A percentile compares a stretch with the other conserved stretches of the same genome.
Conservation (phyloP, 2,888 invertebrate genomes). For the Xestia rhomboidea region DNA sequence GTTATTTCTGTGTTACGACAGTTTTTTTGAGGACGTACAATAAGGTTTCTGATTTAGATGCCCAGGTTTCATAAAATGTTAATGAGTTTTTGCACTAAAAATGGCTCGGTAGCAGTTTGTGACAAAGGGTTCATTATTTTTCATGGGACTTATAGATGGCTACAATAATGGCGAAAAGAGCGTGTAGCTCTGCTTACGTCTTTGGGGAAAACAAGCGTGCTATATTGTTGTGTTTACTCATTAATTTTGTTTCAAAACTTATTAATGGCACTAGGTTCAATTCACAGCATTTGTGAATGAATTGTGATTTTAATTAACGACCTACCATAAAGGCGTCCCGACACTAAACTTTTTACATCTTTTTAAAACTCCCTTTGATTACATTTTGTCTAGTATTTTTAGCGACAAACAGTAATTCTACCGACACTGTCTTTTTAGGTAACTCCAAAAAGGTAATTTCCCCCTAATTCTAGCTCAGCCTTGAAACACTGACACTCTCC, state of each 20-base stretch:
- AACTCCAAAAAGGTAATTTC: neutral
- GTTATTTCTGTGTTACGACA: neutral
- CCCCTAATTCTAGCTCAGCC: constrained; percentile 1
- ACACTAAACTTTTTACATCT: neutral
- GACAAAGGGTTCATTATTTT: neutral
- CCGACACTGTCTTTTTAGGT: neutral
- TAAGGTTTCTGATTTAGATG: neutral
- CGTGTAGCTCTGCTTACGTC: neutral
- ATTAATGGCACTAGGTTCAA: neutral
- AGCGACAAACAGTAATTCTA: neutral
- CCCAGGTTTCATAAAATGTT: neutral
- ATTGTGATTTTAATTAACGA: neutral
- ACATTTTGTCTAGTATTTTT: neutral
- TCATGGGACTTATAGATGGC: neutral
- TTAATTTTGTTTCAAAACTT: neutral
- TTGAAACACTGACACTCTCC: neutral
- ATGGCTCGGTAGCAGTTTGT: neutral
- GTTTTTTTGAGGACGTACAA: neutral
- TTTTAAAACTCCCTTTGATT: neutral
- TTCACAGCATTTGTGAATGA: neutral
- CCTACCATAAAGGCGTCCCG: neutral
- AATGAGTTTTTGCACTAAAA: neutral
- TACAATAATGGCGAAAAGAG: neutral
- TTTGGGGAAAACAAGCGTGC: neutral
- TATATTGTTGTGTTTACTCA: neutral